Conservation (phyloP, 2,797 vertebrate species). For the Tiaroga cobitis region DNA sequence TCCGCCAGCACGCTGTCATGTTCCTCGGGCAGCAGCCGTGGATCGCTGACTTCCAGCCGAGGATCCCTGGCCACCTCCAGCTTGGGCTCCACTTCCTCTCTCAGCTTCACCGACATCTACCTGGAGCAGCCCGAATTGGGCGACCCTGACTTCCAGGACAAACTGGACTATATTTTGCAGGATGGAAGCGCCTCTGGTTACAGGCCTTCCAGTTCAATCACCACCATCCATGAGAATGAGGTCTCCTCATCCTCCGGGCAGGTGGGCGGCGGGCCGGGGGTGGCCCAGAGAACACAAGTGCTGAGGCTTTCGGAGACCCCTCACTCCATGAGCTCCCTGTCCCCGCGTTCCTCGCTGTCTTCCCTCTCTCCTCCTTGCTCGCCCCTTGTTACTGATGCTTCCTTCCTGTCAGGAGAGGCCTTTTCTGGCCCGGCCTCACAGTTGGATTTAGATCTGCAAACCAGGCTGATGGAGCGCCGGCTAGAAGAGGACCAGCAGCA, state of each 20-base stretch:
- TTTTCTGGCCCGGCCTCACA: conserved; percentile 75
- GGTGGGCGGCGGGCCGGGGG: conserved; percentile 48
- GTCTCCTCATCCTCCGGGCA: conserved; percentile 75
- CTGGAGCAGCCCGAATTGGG: conserved; percentile 86
- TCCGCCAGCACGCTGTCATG: conserved; percentile 95
- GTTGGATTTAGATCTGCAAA: conserved; percentile 81
- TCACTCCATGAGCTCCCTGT: conserved; percentile 90
- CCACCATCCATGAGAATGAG: conserved; percentile 94
- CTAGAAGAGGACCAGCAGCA: conserved; percentile 75
- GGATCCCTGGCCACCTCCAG: conserved; percentile 92
- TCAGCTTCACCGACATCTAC: conserved; percentile 94
- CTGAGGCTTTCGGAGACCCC: conserved; percentile 89
- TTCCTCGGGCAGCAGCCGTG: conserved; percentile 94
- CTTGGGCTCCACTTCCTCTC: conserved; percentile 90
- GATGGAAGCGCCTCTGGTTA: conserved; percentile 83
- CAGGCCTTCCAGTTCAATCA: conserved; percentile 91
- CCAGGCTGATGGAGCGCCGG: conserved; percentile 79
- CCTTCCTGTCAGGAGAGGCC: conserved; percentile 83
- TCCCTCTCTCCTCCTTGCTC: conserved; percentile 96
- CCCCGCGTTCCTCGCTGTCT: conserved; percentile 94
- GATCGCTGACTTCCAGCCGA: conserved; percentile 91
- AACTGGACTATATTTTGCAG: conserved; percentile 88
- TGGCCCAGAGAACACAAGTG: conserved; percentile 77
- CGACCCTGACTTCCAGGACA: conserved; percentile 90
- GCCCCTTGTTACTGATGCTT: conserved; percentile 83